phyloP scores from a whole-genome alignment of 2,797 vertebrate species.

The Jordanella pulchra region DNA sequence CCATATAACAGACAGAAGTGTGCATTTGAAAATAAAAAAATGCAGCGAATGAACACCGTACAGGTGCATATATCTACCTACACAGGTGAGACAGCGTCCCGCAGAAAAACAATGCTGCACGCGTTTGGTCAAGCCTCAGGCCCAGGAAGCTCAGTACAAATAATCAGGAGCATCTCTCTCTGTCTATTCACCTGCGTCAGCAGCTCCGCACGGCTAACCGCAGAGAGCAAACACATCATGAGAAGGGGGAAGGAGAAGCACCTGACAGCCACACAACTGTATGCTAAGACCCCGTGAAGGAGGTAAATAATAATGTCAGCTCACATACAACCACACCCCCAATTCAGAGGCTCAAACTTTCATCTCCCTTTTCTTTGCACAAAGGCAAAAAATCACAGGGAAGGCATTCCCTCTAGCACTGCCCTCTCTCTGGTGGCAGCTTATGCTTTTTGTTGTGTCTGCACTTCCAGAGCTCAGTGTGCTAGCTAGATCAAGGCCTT shows the following conservation, averaged over 20 bases:
- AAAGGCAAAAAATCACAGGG: conserved; percentile 58
- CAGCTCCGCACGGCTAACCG: conserved; percentile 53
- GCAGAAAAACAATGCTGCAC: conserved; percentile 69
- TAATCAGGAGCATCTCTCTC: conserved; percentile 58
- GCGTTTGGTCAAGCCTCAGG: conserved; percentile 46
- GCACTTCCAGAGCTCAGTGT: conserved; percentile 32
- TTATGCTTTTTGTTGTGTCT: conserved; percentile 54
- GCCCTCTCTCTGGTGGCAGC: conserved; percentile 51
- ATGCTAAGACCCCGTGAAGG: conserved; percentile 63
- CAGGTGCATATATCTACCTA: conserved; percentile 56
- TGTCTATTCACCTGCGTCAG: conserved; percentile 50
- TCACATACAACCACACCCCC: conserved; percentile 27
- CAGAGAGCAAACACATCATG: conserved; percentile 69
- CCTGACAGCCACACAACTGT: conserved; percentile 67
- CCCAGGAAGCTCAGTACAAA: conserved; percentile 49
- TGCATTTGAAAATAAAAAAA: conserved; percentile 40
- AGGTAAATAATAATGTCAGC: conserved; percentile 63
- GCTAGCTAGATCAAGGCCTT: conserved; percentile 1
- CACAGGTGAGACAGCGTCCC: conserved; percentile 59
- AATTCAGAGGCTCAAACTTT: conserved; percentile 47
- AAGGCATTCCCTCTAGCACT: conserved; percentile 50
- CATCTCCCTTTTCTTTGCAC: conserved; percentile 53
- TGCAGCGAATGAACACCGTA: conserved; percentile 53
- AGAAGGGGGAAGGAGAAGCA: conserved; percentile 33
- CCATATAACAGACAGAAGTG: conserved; percentile 38